Conservation (phyloP, 2,888 invertebrate species). For the Gortyna flavago region DNA sequence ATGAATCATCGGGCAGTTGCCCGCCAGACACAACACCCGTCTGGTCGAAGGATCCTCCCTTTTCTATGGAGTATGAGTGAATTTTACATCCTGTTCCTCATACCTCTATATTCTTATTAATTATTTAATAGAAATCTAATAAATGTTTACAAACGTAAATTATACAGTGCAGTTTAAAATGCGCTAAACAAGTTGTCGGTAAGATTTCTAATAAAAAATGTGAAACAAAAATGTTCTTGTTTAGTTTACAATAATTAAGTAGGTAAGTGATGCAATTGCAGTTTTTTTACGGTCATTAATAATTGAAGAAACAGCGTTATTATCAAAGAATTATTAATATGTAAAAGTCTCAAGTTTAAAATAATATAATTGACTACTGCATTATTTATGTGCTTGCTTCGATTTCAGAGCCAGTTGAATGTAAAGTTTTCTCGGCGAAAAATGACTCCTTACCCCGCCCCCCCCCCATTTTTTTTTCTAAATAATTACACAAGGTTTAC, state of each 20-base stretch:
- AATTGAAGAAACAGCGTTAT: constrained; percentile 3
- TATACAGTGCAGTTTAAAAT: constrained; percentile 28
- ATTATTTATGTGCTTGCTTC: constrained; percentile 25
- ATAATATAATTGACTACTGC: neutral
- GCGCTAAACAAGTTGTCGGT: constrained; percentile 30
- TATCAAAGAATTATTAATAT: constrained; percentile 6
- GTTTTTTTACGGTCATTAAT: constrained; percentile 5
- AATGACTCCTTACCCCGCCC: neutral
- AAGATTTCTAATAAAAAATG: constrained; percentile 44
- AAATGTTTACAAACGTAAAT: constrained; percentile 36
- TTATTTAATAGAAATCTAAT: constrained; percentile 46
- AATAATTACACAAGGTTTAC: too few relatives aligned
- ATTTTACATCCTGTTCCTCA: too few relatives aligned
- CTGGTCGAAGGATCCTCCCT: too few relatives aligned
- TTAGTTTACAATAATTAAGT: constrained; percentile 16
- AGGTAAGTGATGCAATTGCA: constrained; percentile 27
- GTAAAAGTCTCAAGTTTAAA: neutral
- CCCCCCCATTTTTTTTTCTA: neutral
- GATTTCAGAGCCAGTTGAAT: neutral
- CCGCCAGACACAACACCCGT: too few relatives aligned
- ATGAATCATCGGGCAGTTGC: too few relatives aligned
- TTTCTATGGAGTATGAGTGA: too few relatives aligned
- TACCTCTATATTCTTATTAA: too few relatives aligned
- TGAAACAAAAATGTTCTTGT: constrained; percentile 28
- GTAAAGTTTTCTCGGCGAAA: neutral